Base-by-base conservation (phyloP, 2,113 vertebrate species). In the Pelusios castaneus region DNA sequence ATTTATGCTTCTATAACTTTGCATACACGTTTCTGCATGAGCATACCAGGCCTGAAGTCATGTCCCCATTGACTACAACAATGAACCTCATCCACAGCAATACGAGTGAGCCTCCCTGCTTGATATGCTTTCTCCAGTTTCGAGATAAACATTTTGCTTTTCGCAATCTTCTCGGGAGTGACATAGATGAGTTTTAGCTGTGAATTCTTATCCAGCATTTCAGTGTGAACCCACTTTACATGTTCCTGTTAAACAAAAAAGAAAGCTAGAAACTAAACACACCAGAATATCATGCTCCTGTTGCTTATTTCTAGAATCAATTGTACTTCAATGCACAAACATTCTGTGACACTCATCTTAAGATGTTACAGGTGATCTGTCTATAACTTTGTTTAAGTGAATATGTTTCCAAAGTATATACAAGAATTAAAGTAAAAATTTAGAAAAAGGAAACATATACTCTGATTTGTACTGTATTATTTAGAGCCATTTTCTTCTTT, bases 41-140 rank as follows among this genome's bases (percentile, higher is more conserved):
- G 55, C 97, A 82, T 97, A 99, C 99, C 99, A 63, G 99, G 99
- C 95, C 99, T 98, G 98, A 99, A 99, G 94, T 99, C 99, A 1
- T 99, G 99, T 6, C 99, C 99, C 99, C 99, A 99, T 52, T 99
- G 99, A 91, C 99, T 99, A 92, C 99, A 99, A 97, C 99, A 99
- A 49, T 99, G 99, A 85, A 99, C 99, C 94, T 99, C 99, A 38
- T 99, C 99, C 77, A 99, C 98, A 5, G 99, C 99, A 0, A 99
- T 98, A 4, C 98, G 99, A 55, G 98, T 97, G 22, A 99, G 97
- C 43, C 98, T 95, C 25, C 97, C 97, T 0, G 98, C 97, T 12
- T 99, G 98, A 54, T 99, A 98, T 27, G 99, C 99, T 94, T 99
- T 99, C 96, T 99, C 99, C 56, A 99, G 97, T 88, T 98, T 99